Evolutionary conservation across 2,888 invertebrate species (phyloP), one percentile per base, ranked within the genome.

Genomic region (Sarcophaga carnaria): DNA sequence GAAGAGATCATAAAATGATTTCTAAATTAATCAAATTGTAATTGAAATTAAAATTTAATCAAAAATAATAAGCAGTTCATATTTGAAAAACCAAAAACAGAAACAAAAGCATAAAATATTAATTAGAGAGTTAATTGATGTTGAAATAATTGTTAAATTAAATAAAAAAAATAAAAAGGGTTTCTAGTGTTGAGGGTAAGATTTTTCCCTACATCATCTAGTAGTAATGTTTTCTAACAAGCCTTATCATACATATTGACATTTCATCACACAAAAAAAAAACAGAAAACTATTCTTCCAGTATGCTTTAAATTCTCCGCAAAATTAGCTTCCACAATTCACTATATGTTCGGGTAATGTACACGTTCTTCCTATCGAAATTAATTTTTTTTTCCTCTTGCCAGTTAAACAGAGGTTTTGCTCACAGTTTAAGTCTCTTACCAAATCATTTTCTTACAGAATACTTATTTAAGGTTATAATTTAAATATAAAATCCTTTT

Each of bases 81-180:
- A 77, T 71, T 67, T 25, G 70, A 66, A 14, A 37, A 10, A 37
- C 14, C 14, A 37, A 8, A 37, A 37, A 37, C 37, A 6, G 1
- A 37, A 37, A 37, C 37, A 37, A 11, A 22, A 47, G 22, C 47
- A 22, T 47, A 49, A 74, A 82, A 64, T 60, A 66, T 71, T 77
- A 76, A 69, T 80, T 84, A 71, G 84, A 80, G 71, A 76, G 84
- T 84, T 84, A 80, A 80, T 71, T 84, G 75, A 80, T 71, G 62
- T 71, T 83, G 60, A 84, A 37, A 70, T 27, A 69, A 74, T 83
- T 49, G 54, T 81, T 64, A 82, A 82, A 54, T 14, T 54, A 54
- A 8, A 12, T 2, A 37, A 10, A 37, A 37, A 10, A 37, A 54
- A 54, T 17, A 54, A 54, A 54, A 85, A 75, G 70, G 78, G 75